Evolutionary conservation across 1,140 invertebrate species (phyloP), one percentile per base, ranked within the genome.

Genomic region (Stegodyphus dumicola): DNA sequence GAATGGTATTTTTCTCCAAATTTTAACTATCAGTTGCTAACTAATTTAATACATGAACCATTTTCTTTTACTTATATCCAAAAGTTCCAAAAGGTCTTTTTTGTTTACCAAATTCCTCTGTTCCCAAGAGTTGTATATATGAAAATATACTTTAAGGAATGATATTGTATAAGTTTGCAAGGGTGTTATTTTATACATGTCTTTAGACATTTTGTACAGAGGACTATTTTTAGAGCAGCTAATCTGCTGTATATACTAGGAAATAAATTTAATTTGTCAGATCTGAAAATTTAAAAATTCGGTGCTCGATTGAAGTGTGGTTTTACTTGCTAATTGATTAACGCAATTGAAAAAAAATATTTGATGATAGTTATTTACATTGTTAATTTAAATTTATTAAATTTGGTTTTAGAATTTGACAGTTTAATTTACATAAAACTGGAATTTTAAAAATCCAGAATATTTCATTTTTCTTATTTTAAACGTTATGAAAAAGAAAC

Each of bases 181-280:
- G 51, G 65, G 60, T 75, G 74, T 75, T 53, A 49, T 66, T 75
- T 83, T 83, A 49, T 83, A 83, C 71, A 56, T 51, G 70, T 83
- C 80, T 83, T 83, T 74, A 66, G 75, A 83, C 54, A 60, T 81
- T 83, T 83, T 83, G 80, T 83, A 83, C 80, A 83, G 80, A 83
- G 80, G 71, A 54, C 17, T 83, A 83, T 83, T 83, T 83, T 83
- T 83, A 83, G 80, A 83, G 70, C 80, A 83, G 80, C 80, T 83
- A 51, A 53, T 54, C 70, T 83, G 80, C 71, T 74, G 69, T 83
- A 73, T 73, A 83, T 74, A 83, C 56, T 83, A 75, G 80, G 71
- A 53, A 75, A 75, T 75, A 48, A 75, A 51, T 83, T 71, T 53
- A 18, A n/a, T 54, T 18, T 54, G 6, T 77, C 7, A 11, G 9